Conservation (phyloP, 2,797 vertebrate genomes). For the Novumbra hubbsi region DNA sequence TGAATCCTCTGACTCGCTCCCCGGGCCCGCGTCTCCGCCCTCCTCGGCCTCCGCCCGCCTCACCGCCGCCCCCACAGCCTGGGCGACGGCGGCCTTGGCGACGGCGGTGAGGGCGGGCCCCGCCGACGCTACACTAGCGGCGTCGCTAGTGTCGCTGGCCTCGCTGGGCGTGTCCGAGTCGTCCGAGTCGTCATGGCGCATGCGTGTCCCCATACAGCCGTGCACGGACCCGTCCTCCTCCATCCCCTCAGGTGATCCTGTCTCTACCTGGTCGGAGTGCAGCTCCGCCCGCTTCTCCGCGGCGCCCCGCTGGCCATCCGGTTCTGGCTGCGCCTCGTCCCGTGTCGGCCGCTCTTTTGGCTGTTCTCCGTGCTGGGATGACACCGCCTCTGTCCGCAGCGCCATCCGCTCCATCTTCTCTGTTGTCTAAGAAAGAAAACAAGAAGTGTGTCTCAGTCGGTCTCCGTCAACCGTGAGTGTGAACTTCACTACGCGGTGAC, state of each 20-base stretch:
- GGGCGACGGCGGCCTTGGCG: conserved; percentile 65
- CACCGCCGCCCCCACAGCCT: conserved; percentile 71
- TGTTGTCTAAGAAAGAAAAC: conserved; percentile 72
- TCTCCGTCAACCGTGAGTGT: neutral
- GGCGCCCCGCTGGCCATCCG: conserved; percentile 15
- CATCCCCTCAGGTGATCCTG: conserved; percentile 28
- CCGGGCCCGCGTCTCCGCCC: neutral
- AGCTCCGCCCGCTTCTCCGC: conserved; percentile 29
- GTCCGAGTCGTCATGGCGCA: conserved; percentile 28
- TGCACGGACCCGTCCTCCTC: conserved; percentile 11
- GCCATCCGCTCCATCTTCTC: conserved; percentile 68
- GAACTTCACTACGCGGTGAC: neutral
- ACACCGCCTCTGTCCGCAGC: conserved; percentile 35
- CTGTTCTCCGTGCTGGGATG: neutral
- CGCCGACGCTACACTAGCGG: conserved; percentile 56
- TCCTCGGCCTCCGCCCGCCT: conserved; percentile 60
- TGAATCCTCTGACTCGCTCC: conserved; percentile 36
- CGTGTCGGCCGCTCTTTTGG: conserved; percentile 11
- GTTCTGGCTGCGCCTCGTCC: conserved; percentile 43
- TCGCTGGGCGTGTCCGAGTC: conserved; percentile 32
- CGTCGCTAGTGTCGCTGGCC: conserved; percentile 42
- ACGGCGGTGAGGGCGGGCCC: neutral
- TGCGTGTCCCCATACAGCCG: neutral
- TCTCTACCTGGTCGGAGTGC: conserved; percentile 65
- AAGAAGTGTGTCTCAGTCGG: conserved; percentile 2